These are phyloP conservation scores for Propithecus perrieri DNA, from an alignment of 2,797 vertebrate genomes.

Conservation along the genomic window DNA sequence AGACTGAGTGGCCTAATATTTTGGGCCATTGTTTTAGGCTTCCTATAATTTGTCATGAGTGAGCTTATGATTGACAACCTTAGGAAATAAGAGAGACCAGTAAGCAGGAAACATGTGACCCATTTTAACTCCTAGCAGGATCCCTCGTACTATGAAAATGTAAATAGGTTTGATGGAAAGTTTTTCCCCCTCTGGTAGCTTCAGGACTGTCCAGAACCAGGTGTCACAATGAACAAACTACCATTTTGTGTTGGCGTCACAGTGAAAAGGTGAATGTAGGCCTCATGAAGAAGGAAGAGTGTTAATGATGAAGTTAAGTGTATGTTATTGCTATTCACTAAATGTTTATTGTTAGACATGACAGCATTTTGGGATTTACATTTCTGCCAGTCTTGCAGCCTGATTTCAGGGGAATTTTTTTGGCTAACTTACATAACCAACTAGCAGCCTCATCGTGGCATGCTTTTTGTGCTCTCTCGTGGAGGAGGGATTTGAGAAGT, in stretches of 20 bases:
- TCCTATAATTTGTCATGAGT: neutral
- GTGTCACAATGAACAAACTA: neutral
- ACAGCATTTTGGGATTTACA: neutral
- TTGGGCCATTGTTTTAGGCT: neutral
- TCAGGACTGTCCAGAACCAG: neutral
- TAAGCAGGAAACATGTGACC: neutral
- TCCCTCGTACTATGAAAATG: conserved; percentile 1
- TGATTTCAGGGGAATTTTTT: conserved; percentile 2
- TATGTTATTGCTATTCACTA: neutral
- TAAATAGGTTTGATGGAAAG: neutral
- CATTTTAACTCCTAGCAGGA: neutral
- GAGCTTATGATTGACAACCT: neutral
- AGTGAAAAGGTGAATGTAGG: neutral
- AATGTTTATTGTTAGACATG: neutral
- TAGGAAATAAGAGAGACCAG: neutral
- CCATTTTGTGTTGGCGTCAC: neutral
- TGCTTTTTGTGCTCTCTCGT: neutral
- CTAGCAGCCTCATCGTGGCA: neutral
- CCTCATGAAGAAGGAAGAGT: neutral
- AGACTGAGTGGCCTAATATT: neutral
- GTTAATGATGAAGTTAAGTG: neutral
- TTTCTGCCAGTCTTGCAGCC: neutral
- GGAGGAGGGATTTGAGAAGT: neutral
- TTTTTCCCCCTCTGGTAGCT: neutral
- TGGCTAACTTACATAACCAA: neutral